Percentiles rank a stretch among this genome's conserved stretches.
phyloP scores from a whole-genome alignment of 2,888 invertebrate species.

The Seira ritae region DNA sequence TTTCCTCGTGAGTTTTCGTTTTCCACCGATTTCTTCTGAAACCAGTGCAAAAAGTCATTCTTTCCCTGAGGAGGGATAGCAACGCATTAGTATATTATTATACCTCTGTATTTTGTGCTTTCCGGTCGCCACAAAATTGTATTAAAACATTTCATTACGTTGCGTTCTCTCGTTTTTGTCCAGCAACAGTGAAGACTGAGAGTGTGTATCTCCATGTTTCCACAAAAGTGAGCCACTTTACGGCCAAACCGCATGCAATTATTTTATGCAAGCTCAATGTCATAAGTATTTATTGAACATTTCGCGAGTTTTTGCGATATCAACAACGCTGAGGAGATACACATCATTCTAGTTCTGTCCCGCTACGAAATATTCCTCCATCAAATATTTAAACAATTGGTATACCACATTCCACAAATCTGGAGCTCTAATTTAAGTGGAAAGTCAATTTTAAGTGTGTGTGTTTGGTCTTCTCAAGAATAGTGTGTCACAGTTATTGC shows the following conservation, averaged over 20 bases:
- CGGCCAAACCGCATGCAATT: too few relatives aligned
- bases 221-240: not conserved
- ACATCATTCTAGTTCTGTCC: not conserved
- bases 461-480: too few relatives aligned
- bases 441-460: too few relatives aligned
- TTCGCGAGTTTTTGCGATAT: not conserved
- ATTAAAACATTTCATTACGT: too few relatives aligned
- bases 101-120: too few relatives aligned
- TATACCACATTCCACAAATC: too few relatives aligned
- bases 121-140: too few relatives aligned
- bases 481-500: too few relatives aligned
- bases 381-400: constrained; percentile 9
- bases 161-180: not conserved
- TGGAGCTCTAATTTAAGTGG: too few relatives aligned
- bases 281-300: not conserved
- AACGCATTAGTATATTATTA: too few relatives aligned
- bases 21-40: not conserved
- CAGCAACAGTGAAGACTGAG: not conserved
- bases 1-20: constrained; percentile 10
- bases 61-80: too few relatives aligned
- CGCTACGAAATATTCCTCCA: not conserved
- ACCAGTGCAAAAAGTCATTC: constrained; percentile 4
- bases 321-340: too few relatives aligned
- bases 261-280: constrained; percentile 14
- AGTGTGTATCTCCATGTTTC: not conserved